phyloP scores from a whole-genome alignment of 2,797 vertebrate species.

The Coluber constrictor region DNA sequence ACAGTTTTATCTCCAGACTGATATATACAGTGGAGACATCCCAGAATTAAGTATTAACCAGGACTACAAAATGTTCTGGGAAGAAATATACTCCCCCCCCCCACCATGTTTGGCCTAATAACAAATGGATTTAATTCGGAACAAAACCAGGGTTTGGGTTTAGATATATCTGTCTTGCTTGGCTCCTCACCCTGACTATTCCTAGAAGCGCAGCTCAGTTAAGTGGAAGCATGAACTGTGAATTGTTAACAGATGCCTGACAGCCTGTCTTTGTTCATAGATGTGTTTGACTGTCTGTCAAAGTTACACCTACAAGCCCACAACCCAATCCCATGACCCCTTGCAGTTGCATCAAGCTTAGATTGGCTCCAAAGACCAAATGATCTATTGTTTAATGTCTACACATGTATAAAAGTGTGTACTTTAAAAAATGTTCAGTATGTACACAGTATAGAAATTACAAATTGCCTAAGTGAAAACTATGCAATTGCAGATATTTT shows the following conservation, averaged over 20 bases:
- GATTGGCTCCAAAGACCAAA: background rate
- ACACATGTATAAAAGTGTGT: background rate
- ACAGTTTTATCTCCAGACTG: background rate
- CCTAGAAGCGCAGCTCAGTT: background rate
- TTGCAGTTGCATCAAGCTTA: background rate
- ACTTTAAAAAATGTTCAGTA: background rate
- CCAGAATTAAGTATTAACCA: background rate
- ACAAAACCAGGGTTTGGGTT: background rate
- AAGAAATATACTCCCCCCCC: background rate
- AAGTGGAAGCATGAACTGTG: too few species aligned
- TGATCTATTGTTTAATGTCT: background rate
- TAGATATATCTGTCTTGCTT: background rate
- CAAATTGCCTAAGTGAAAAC: slow-evolving; percentile 1
- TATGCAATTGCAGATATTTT: background rate
- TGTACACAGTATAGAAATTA: background rate
- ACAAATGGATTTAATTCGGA: background rate
- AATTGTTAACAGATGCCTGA: background rate
- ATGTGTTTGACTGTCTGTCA: background rate
- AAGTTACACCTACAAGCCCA: background rate
- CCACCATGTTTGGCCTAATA: background rate
- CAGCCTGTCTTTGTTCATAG: background rate
- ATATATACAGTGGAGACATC: background rate
- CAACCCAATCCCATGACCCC: background rate
- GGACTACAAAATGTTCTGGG: background rate
- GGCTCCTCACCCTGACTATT: too few species aligned